phyloP scores from a whole-genome alignment of 2,888 invertebrate species.

The Yponomeuta evonymella region DNA sequence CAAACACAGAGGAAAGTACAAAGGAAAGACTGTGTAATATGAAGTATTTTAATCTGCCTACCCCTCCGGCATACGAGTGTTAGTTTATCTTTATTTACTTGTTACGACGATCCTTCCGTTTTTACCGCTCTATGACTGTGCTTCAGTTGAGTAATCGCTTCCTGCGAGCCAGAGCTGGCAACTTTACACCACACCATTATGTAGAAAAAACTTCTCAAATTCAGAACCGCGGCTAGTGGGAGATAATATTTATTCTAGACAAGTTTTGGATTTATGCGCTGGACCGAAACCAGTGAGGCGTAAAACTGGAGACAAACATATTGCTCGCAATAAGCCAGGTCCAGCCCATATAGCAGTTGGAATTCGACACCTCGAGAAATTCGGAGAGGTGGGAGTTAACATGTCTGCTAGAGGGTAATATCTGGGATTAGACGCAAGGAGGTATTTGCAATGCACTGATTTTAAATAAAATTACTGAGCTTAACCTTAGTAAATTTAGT shows the following conservation, averaged over 20 bases:
- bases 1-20: no score
- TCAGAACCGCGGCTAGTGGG: background rate
- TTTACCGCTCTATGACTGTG: background rate
- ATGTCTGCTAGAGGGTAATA: background rate
- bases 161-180: background rate
- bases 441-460: no score
- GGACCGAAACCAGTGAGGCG: background rate
- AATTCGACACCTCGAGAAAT: background rate
- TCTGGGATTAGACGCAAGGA: no score
- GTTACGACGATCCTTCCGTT: background rate
- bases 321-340: background rate
- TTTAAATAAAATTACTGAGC: no score
- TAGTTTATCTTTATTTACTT: no score
- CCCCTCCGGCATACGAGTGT: no score
- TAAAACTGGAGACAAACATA: background rate
- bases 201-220: background rate
- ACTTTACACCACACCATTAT: background rate
- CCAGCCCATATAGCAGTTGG: background rate
- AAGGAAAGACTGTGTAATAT: no score
- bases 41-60: no score
- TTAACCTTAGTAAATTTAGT: no score
- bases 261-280: background rate
- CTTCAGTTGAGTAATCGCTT: background rate
- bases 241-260: background rate
- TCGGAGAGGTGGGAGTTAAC: background rate